Conservation (phyloP, 2,888 invertebrate species). For the Hirtodrosophila trivittata region DNA sequence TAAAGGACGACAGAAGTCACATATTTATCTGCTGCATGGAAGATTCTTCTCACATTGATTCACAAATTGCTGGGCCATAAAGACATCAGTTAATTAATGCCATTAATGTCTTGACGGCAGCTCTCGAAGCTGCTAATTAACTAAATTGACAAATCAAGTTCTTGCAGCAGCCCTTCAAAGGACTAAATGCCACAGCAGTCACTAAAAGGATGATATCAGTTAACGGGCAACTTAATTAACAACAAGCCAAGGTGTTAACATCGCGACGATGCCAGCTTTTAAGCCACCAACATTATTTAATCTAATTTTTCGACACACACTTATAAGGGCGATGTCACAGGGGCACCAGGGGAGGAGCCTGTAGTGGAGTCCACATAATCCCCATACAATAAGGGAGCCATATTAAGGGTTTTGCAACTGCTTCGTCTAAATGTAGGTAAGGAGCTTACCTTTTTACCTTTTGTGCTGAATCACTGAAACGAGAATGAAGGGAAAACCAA, state of each 20-base stretch:
- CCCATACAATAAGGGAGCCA: slow-evolving; percentile 38
- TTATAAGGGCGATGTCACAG: slow-evolving; percentile 39
- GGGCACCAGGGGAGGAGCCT: neutral
- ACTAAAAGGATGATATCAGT: slow-evolving; percentile 47
- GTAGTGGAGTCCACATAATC: neutral
- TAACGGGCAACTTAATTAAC: slow-evolving; percentile 66
- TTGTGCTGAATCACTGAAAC: slow-evolving; percentile 52
- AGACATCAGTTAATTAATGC: slow-evolving; percentile 70
- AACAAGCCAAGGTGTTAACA: slow-evolving; percentile 69
- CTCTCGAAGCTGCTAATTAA: slow-evolving; percentile 61
- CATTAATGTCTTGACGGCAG: slow-evolving; percentile 58
- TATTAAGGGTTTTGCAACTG: slow-evolving; percentile 39
- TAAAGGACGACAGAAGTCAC: too few relatives aligned
- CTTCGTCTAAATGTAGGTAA: slow-evolving; percentile 25
- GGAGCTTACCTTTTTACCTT: slow-evolving; percentile 70
- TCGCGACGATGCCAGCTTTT: slow-evolving; percentile 41
- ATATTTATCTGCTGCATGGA: too few relatives aligned
- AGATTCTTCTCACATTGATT: slow-evolving; percentile 28
- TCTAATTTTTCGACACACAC: slow-evolving; percentile 48
- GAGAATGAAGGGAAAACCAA: slow-evolving; percentile 38
- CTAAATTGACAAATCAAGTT: slow-evolving; percentile 71
- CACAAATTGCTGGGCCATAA: slow-evolving; percentile 45
- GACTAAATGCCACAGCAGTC: slow-evolving; percentile 16
- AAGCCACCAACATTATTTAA: slow-evolving; percentile 46
- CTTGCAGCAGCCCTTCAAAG: slow-evolving; percentile 2